Conservation (phyloP, 2,888 invertebrate species). For the Crocallis elinguaria region DNA sequence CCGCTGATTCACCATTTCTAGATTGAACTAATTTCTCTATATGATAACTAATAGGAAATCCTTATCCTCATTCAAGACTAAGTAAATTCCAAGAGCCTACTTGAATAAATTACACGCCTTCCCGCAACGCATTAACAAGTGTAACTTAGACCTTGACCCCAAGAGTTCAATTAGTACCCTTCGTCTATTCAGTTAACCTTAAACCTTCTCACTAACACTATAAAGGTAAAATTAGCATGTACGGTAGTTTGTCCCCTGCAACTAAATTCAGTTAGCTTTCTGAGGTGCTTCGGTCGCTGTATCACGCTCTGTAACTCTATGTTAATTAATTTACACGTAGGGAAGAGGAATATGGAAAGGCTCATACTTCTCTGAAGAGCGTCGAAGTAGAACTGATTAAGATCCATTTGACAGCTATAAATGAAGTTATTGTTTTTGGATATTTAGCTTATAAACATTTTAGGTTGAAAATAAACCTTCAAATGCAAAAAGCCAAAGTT, state of each 20-base stretch:
- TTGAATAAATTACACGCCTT: conserved; percentile 21
- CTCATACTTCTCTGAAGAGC: conserved; percentile 27
- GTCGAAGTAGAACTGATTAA: conserved; percentile 15
- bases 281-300: conserved; percentile 10
- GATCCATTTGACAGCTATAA: conserved; percentile 4
- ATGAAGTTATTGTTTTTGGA: too few species aligned
- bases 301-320: conserved; percentile 19
- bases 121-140: conserved; percentile 19
- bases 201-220: conserved; percentile 5
- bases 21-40: background rate
- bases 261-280: conserved; percentile 25
- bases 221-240: conserved; percentile 16
- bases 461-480: too few species aligned
- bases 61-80: conserved; percentile 2
- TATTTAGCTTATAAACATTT: too few species aligned
- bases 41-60: background rate
- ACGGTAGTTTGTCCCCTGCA: conserved; percentile 9
- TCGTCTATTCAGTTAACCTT: conserved; percentile 5
- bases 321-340: conserved; percentile 38
- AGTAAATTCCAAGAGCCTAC: conserved; percentile 3
- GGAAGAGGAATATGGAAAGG: conserved; percentile 27
- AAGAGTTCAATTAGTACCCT: conserved; percentile 18
- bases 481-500: too few species aligned
- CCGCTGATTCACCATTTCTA: too few species aligned
- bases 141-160: conserved; percentile 22